Evolutionary conservation across 2,797 vertebrate species (phyloP), one percentile per base, ranked within the genome.

Genomic region (Chloroceryle amazona): DNA sequence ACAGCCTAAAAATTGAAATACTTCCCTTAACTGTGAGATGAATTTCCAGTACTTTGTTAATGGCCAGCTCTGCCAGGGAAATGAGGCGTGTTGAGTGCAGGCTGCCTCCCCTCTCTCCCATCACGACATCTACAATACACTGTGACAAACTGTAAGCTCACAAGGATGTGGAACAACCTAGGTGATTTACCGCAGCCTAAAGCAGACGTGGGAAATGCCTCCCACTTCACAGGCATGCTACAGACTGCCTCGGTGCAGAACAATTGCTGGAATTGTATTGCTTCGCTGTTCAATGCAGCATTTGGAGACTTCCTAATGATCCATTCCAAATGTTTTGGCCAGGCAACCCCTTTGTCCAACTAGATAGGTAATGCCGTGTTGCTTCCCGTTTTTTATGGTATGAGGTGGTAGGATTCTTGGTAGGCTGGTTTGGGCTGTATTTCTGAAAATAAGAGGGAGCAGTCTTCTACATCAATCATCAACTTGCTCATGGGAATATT

Each of bases 141-240:
- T 6, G 88, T 42, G 76, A 35, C 61, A 49, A 63, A 57, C 81
- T 15, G 73, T 55, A 67, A 73, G 60, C 86, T 70, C 10, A 6
- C 5, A 10, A 19, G 63, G 63, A 14, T 31, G 11, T 16, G 84
- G 67, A 20, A 44, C 3, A 46, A 19, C 19, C 2, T 54, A 51
- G 95, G 87, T 95, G 91, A 96, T 95, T 95, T 95, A 97, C 79
- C 28, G 41, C 75, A 51, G 94, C 89, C 91, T 63, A 5, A 35
- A 60, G 91, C 82, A 47, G 78, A 79, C 80, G 54, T 97, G 96
- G 93, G 94, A 96, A 96, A 89, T 44, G 85, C 85, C 87, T 89
- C 91, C 91, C 58, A 8, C 72, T 62, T 81, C 95, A 21, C 75
- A 79, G 89, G 41, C 93, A 21, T 10, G 60, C 81, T 75, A 7